These are phyloP conservation scores for Tuta absoluta DNA, from an alignment of 2,888 invertebrate species.

Conservation along the genomic window DNA sequence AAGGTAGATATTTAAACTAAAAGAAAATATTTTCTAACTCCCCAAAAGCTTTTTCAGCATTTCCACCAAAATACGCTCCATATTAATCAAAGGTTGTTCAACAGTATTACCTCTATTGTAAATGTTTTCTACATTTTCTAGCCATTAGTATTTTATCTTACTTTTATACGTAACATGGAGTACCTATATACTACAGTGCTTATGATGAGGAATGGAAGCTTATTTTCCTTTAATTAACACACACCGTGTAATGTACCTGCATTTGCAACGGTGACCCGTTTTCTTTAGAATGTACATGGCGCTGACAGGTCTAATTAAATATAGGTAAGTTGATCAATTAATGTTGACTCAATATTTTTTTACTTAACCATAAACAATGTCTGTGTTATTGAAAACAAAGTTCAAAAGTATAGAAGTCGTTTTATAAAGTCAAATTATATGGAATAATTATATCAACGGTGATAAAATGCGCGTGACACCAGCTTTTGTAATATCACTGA, in stretches of 20 bases:
- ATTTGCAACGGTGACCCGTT: not conserved
- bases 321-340: no score
- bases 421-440: no score
- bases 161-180: not conserved
- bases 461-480: no score
- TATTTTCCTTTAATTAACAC: conserved; percentile 18
- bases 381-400: no score
- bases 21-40: no score
- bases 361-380: not conserved
- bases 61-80: not conserved
- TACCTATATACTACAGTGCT: not conserved
- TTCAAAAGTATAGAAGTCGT: no score
- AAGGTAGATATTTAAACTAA: no score
- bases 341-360: not conserved
- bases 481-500: no score
- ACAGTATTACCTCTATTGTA: not conserved
- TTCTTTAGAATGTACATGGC: not conserved
- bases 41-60: not conserved
- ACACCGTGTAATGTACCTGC: not conserved
- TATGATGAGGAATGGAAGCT: conserved; percentile 6
- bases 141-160: conserved; percentile 6
- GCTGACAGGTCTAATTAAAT: not conserved
- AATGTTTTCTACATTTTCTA: conserved; percentile 6
- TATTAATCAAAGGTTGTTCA: not conserved
- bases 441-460: no score